Evolutionary conservation across 2,888 invertebrate genomes (phyloP).

Genomic region (Cepaea hortensis): DNA sequence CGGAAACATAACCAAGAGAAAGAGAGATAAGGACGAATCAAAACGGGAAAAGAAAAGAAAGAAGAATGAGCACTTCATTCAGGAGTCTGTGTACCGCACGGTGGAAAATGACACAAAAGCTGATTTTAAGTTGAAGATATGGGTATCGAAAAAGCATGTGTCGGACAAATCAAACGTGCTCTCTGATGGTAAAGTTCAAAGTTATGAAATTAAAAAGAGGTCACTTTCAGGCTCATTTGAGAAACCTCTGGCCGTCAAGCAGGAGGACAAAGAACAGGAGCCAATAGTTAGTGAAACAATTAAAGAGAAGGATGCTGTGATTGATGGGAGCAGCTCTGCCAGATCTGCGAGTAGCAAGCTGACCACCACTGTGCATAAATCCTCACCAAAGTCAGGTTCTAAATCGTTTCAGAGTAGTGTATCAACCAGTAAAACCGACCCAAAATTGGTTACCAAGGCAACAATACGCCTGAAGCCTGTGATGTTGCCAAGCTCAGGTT

Average conservation of each 20-base stretch:
- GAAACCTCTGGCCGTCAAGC: conserved; percentile 47
- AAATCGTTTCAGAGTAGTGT: conserved; percentile 32
- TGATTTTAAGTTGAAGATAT: conserved; percentile 68
- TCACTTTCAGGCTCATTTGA: conserved; percentile 45
- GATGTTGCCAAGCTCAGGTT: conserved; percentile 79
- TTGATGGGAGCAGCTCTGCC: conserved; percentile 9
- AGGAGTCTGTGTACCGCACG: conserved; percentile 65
- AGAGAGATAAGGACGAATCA: conserved; percentile 65
- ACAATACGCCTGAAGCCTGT: conserved; percentile 80
- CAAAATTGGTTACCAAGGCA: conserved; percentile 68
- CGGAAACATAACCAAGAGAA: conserved; percentile 63
- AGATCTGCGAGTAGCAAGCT: not conserved
- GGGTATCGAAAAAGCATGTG: conserved; percentile 57
- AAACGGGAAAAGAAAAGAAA: conserved; percentile 67
- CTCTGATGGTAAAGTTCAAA: conserved; percentile 45
- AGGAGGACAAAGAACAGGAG: conserved; percentile 36
- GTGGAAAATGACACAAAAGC: conserved; percentile 65
- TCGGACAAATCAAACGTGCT: conserved; percentile 42
- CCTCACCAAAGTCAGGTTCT: conserved; percentile 45
- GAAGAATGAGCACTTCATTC: conserved; percentile 53
- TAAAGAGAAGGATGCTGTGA: conserved; percentile 43
- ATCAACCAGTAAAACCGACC: conserved; percentile 61
- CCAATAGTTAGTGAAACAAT: conserved; percentile 9
- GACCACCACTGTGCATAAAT: conserved; percentile 19
- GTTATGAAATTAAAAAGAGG: conserved; percentile 50